A percentile compares a stretch with the other conserved stretches of the same genome.
These are phyloP conservation scores for Columbina picui DNA, from an alignment of 2,113 vertebrate species.

Conservation along the genomic window DNA sequence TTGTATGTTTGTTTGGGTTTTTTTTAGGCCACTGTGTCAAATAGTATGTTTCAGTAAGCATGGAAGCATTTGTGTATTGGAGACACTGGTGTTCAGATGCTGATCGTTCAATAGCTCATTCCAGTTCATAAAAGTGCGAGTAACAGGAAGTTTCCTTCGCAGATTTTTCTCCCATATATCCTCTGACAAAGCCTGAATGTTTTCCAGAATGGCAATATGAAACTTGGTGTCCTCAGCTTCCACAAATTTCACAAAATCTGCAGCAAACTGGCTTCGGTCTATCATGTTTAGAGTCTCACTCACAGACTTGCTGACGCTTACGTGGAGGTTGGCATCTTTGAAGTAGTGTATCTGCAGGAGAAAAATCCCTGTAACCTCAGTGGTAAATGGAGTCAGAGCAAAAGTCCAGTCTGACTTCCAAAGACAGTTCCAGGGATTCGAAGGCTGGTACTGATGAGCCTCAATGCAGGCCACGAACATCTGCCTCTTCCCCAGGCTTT, in stretches of 20 bases:
- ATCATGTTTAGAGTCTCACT: conserved; percentile 45
- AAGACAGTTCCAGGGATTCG: conserved; percentile 23
- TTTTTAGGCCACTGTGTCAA: not conserved
- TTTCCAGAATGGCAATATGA: conserved; percentile 57
- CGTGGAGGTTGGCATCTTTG: conserved; percentile 31
- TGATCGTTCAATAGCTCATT: conserved; percentile 50
- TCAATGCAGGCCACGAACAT: conserved; percentile 45
- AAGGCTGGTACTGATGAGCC: not conserved
- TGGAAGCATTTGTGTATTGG: not conserved
- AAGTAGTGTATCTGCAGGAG: conserved; percentile 48
- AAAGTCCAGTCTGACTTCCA: conserved; percentile 68
- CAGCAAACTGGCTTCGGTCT: conserved; percentile 64
- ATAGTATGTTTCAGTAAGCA: not conserved
- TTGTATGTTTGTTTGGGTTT: too few relatives aligned
- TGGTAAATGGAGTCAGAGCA: conserved; percentile 6
- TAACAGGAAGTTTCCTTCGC: conserved; percentile 62
- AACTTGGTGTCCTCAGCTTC: conserved; percentile 69
- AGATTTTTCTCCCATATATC: conserved; percentile 20
- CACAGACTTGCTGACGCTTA: conserved; percentile 36
- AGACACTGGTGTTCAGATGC: not conserved
- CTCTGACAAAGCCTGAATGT: conserved; percentile 59
- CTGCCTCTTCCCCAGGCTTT: conserved; percentile 1
- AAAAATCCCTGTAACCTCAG: conserved; percentile 30
- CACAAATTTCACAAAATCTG: conserved; percentile 60
- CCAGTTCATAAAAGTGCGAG: conserved; percentile 45